Evolutionary conservation across 2,797 vertebrate genomes (phyloP).

Genomic region (Halcyon badia): DNA sequence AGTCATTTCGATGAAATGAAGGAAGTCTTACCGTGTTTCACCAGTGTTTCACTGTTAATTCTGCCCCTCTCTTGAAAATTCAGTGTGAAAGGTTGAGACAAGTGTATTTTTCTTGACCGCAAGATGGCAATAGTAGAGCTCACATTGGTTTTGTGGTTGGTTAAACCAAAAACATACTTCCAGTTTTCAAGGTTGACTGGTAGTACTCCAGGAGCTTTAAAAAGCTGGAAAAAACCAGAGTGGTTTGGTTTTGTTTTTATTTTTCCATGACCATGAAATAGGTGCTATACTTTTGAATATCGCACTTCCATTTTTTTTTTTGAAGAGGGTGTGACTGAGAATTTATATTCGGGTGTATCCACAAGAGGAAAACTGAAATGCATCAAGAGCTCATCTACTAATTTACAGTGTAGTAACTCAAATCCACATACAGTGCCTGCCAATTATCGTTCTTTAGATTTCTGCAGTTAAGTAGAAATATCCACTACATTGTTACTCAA

Average conservation of each 20-base stretch:
- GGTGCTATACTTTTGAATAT: background rate
- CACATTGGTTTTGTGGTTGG: no score
- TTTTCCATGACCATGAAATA: background rate
- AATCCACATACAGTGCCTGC: background rate
- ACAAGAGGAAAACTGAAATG: background rate
- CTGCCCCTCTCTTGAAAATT: background rate
- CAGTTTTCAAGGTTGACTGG: background rate
- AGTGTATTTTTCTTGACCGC: background rate
- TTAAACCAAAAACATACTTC: background rate
- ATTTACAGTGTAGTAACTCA: background rate
- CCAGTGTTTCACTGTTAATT: background rate
- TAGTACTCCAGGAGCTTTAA: background rate
- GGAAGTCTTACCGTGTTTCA: background rate
- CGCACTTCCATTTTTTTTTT: background rate
- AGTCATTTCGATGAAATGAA: background rate
- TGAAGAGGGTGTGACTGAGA: background rate
- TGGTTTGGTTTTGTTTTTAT: no score
- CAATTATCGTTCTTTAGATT: background rate
- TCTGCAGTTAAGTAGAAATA: background rate
- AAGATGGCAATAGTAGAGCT: background rate
- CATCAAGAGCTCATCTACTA: background rate
- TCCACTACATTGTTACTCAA: background rate
- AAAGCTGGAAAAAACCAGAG: background rate
- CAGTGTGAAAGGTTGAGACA: background rate
- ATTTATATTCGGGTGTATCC: background rate